Conservation (phyloP, 2,113 vertebrate genomes). For the Mormoops blainvillei region DNA sequence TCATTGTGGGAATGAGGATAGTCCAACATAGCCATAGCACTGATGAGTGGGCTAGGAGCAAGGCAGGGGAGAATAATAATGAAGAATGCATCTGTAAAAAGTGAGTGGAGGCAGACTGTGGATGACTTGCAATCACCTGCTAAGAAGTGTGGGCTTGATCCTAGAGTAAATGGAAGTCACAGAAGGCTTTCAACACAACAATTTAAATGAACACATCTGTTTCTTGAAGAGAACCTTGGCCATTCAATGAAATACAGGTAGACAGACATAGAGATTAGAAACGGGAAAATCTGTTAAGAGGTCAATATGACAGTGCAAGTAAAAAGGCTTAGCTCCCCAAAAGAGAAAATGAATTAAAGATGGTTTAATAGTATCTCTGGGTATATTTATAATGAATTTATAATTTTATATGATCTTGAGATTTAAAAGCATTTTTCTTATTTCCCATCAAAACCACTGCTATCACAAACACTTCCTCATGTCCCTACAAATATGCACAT, state of each 20-base stretch:
- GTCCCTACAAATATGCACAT: neutral
- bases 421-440: neutral
- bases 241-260: neutral
- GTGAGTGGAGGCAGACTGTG: neutral
- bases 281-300: neutral
- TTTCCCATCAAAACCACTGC: neutral
- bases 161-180: neutral
- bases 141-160: neutral
- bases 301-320: neutral
- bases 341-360: neutral
- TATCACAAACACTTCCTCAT: rapidly evolving
- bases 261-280: neutral
- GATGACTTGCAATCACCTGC: neutral
- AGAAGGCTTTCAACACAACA: neutral
- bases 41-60: neutral
- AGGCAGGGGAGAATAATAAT: neutral
- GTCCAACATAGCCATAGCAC: rapidly evolving
- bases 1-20: neutral
- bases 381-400: neutral
- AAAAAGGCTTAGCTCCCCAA: neutral
- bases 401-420: neutral
- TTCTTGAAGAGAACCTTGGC: neutral
- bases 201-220: neutral
- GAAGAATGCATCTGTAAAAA: neutral
- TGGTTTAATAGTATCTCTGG: neutral